These are phyloP conservation scores for Eilema depressum DNA, from an alignment of 2,888 invertebrate species.

Conservation along the genomic window DNA sequence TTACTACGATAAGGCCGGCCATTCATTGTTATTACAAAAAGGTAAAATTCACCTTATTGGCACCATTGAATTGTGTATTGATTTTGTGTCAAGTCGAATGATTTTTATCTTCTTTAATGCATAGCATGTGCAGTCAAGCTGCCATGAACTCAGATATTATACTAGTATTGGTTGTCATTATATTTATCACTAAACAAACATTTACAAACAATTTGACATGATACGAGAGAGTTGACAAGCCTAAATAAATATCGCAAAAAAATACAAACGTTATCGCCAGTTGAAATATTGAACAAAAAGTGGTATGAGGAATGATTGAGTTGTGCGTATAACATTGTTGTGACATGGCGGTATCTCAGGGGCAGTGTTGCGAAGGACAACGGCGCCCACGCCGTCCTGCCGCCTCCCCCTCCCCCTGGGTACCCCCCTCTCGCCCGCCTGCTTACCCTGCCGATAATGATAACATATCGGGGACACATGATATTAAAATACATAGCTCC, in stretches of 20 bases:
- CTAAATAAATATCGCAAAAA: slow-evolving; percentile 37
- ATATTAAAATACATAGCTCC: slow-evolving; percentile 1
- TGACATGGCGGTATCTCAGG: slow-evolving; percentile 68
- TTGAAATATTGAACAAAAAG: slow-evolving; percentile 40
- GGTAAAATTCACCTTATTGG: neutral
- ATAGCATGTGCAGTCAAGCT: neutral
- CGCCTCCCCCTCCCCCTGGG: slow-evolving; percentile 29
- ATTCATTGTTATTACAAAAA: neutral
- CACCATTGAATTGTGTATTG: neutral
- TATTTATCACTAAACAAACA: slow-evolving; percentile 33
- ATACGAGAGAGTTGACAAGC: slow-evolving; percentile 27
- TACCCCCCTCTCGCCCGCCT: slow-evolving; percentile 38
- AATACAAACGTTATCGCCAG: slow-evolving; percentile 39
- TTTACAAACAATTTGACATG: slow-evolving; percentile 40
- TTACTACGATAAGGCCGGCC: neutral
- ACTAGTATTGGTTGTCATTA: slow-evolving; percentile 20
- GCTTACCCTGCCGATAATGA: slow-evolving; percentile 60
- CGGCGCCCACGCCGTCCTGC: slow-evolving; percentile 78
- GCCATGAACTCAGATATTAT: slow-evolving; percentile 2
- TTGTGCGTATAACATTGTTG: slow-evolving; percentile 63
- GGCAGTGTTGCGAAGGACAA: slow-evolving; percentile 79
- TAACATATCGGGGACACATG: slow-evolving; percentile 64
- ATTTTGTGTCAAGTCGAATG: neutral
- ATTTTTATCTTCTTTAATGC: neutral
- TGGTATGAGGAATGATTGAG: slow-evolving; percentile 43